Evolutionary conservation across 2,797 vertebrate species (phyloP), one percentile per base, ranked within the genome.

Genomic region (Cossypha niveicapilla): DNA sequence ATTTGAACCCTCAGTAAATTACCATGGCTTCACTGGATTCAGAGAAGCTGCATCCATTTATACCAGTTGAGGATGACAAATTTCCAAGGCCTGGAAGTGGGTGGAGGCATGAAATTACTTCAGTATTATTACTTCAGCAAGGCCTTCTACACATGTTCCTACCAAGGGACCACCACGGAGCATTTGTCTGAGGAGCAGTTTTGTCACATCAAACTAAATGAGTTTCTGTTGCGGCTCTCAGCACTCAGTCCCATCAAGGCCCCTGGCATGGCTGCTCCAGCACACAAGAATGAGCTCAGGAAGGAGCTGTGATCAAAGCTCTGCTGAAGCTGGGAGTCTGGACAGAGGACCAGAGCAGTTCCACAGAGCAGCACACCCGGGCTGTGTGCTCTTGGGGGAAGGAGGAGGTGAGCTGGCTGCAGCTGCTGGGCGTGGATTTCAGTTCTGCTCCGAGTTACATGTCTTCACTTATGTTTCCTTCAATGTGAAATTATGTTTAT

Each of bases 151-250:
- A 89, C 72, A 91, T 83, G 61, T 71, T 95, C 61, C 42, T 87
- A 47, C 86, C 78, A 72, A 27, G 54, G 24, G 88, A 95, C 93
- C 95, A 93, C 89, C 91, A 89, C 0, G 3, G 71, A 96, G 86
- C 65, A 67, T 88, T 94, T 91, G 77, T 92, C 74, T 72, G 93
- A 95, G 77, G 62, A 78, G 65, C 74, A 62, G 60, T 95, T 94
- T 82, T 85, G 92, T 82, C 78, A 77, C 88, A 95, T 94, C 96
- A 90, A 89, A 91, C 86, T 72, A 58, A 95, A 95, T 71, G 65
- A 93, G 61, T 96, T 93, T 93, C 92, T 91, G 56, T 94, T 93
- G 93, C 37, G 75, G 91, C 93, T 97, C 94, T 96, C 93, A 95
- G 86, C 45, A 35, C 92, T 92, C 74, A 54, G 68, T 66, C 37